Evolutionary conservation across 2,888 invertebrate species (phyloP).

Genomic region (Netelia fuscicornis): DNA sequence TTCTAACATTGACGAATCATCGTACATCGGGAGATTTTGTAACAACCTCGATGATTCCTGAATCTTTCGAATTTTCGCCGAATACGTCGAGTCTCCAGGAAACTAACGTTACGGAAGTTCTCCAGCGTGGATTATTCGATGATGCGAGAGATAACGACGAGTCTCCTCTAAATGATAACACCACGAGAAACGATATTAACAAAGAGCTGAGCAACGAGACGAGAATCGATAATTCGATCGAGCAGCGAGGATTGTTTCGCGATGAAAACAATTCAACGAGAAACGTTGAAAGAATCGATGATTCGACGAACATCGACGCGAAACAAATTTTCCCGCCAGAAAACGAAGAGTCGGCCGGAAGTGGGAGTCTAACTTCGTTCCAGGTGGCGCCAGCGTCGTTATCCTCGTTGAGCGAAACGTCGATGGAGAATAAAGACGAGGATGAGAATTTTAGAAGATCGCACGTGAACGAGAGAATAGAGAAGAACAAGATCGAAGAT

Average conservation of each 20-base stretch:
- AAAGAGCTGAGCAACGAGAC: neutral
- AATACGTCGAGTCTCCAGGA: neutral
- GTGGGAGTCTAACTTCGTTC: neutral
- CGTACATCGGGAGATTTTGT: slow-evolving; percentile 8
- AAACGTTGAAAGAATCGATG: neutral
- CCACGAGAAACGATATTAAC: neutral
- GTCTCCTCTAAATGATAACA: neutral
- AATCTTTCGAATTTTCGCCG: neutral
- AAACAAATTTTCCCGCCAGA: neutral
- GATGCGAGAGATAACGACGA: neutral
- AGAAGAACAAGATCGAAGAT: neutral
- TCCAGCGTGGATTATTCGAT: neutral
- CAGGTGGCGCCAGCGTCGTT: no score
- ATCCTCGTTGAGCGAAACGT: neutral
- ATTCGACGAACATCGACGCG: neutral
- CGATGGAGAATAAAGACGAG: neutral
- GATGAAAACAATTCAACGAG: neutral
- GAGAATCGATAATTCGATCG: neutral
- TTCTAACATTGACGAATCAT: slow-evolving; percentile 1
- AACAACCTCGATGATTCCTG: neutral
- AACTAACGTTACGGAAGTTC: neutral
- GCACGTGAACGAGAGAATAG: neutral
- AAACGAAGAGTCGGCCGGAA: neutral
- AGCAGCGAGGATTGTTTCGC: slow-evolving; percentile 7
- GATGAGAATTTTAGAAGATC: neutral